Percentiles rank a stretch among this genome's conserved stretches.
Evolutionary conservation across 2,797 vertebrate genomes (phyloP).

Genomic region (Rhadinocentrus ornatus): DNA sequence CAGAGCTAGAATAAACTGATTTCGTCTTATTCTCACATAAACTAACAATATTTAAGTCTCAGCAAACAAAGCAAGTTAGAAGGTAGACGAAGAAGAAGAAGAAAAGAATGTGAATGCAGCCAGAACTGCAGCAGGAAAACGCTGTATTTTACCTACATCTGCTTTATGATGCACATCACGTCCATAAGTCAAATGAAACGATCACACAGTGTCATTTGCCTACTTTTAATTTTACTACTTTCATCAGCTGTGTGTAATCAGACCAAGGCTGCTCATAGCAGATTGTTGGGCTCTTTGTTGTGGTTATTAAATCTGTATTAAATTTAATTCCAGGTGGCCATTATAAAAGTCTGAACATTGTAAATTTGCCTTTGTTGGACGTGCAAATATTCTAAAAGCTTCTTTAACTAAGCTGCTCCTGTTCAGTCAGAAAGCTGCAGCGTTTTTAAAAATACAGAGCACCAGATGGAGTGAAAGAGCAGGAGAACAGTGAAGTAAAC

Average conservation of each 20-base stretch:
- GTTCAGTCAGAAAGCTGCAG: slow-evolving; percentile 27
- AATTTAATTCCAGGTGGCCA: slow-evolving; percentile 59
- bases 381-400: slow-evolving; percentile 28
- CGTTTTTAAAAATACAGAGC: slow-evolving; percentile 68
- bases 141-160: slow-evolving; percentile 24
- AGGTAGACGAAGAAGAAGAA: background rate
- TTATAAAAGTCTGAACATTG: slow-evolving; percentile 59
- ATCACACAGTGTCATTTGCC: slow-evolving; percentile 35
- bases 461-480: slow-evolving; percentile 47
- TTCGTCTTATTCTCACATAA: too few species aligned
- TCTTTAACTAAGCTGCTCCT: background rate
- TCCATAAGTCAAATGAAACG: slow-evolving; percentile 1
- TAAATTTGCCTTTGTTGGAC: slow-evolving; percentile 51
- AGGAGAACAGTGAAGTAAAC: too few species aligned
- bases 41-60: too few species aligned
- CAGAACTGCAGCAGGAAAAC: background rate
- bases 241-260: slow-evolving; percentile 48
- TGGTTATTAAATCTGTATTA: slow-evolving; percentile 53
- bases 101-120: too few species aligned
- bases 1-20: too few species aligned
- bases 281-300: slow-evolving; percentile 50
- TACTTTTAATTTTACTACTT: slow-evolving; percentile 52
- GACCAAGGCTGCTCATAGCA: slow-evolving; percentile 37
- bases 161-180: slow-evolving; percentile 35
- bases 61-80: background rate